A percentile compares a stretch with the other conserved stretches of the same genome.
phyloP scores from a whole-genome alignment of 2,113 vertebrate genomes.

The Empidonax alnorum region DNA sequence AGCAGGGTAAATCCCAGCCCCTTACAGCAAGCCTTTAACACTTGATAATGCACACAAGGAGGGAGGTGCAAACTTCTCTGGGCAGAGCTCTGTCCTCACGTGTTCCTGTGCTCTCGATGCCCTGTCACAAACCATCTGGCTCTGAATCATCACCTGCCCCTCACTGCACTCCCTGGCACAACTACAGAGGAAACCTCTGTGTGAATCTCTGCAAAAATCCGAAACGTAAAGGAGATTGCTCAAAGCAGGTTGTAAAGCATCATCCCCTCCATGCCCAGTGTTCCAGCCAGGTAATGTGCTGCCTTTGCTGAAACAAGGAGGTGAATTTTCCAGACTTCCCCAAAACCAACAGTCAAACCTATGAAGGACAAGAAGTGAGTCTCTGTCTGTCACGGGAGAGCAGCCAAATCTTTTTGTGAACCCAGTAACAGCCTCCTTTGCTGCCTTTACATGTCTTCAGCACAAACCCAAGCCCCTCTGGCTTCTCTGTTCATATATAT shows the following conservation, averaged over 20 bases:
- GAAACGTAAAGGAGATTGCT: not conserved
- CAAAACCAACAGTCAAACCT: not conserved
- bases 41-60: accelerated
- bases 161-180: not conserved
- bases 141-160: not conserved
- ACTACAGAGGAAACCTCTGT: not conserved
- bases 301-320: not conserved
- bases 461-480: not conserved
- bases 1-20: not conserved
- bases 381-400: not conserved
- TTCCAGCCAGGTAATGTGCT: not conserved
- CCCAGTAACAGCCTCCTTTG: not conserved
- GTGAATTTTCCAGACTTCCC: not conserved
- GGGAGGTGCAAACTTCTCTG: not conserved
- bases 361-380: not conserved
- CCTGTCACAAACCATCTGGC: not conserved
- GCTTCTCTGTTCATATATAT: not conserved
- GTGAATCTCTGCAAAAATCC: not conserved
- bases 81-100: not conserved
- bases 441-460: not conserved
- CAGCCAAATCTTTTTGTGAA: not conserved
- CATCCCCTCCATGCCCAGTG: not conserved
- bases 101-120: not conserved
- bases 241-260: not conserved
- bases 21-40: not conserved